phyloP scores from a whole-genome alignment of 1,140 invertebrate species.

The Brachionus calyciflorus region DNA sequence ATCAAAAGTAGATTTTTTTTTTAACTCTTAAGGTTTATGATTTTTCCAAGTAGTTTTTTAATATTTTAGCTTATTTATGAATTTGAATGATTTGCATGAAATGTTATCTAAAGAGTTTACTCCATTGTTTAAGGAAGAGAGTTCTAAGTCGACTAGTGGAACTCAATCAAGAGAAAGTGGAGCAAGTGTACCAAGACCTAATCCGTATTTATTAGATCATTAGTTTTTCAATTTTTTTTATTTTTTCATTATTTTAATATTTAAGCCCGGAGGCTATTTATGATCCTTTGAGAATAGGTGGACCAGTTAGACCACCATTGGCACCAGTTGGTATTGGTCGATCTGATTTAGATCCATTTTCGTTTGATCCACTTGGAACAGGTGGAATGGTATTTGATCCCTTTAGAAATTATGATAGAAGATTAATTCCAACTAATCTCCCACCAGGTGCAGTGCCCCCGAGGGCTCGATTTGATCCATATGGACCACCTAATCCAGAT shows the following conservation, averaged over 20 bases:
- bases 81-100: slow-evolving; percentile 18
- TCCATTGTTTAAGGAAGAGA: neutral
- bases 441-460: slow-evolving; percentile 31
- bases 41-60: neutral
- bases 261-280: slow-evolving; percentile 7
- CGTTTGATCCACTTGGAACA: slow-evolving; percentile 9
- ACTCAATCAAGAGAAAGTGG: neutral
- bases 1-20: neutral
- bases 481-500: slow-evolving; percentile 25
- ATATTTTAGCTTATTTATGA: slow-evolving; percentile 3
- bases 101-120: neutral
- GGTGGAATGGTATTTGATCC: slow-evolving; percentile 34
- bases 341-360: slow-evolving; percentile 33
- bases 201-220: neutral
- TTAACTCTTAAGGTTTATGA: neutral
- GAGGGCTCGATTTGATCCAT: slow-evolving; percentile 20
- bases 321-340: slow-evolving; percentile 13
- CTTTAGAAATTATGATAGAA: slow-evolving; percentile 23
- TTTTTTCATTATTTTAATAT: no score
- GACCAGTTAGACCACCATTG: slow-evolving; percentile 1
- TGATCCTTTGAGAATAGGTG: slow-evolving; percentile 11
- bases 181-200: neutral
- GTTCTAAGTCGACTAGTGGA: neutral
- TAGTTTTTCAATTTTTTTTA: neutral
- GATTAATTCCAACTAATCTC: slow-evolving; percentile 25